These are phyloP conservation scores for Erannis defoliaria DNA, from an alignment of 2,888 invertebrate species.

Conservation along the genomic window DNA sequence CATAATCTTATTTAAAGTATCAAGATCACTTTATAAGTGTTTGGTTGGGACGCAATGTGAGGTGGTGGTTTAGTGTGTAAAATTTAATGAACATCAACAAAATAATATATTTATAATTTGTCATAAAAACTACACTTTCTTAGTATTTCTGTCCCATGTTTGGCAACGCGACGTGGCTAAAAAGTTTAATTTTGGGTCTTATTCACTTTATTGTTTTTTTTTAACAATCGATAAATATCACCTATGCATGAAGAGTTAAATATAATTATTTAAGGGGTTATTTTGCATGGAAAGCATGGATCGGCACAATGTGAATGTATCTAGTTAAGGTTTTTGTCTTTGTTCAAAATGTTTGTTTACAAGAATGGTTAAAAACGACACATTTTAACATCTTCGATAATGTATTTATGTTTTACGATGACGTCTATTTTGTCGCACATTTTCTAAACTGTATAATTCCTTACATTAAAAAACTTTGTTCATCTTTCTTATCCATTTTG, in stretches of 20 bases:
- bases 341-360: conserved; percentile 5
- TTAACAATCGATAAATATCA: conserved; percentile 48
- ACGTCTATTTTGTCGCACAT: not conserved
- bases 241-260: conserved; percentile 49
- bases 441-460: not conserved
- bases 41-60: conserved; percentile 29
- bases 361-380: not conserved
- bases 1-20: not conserved
- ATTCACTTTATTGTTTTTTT: not conserved
- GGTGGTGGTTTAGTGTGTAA: conserved; percentile 22
- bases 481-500: not conserved
- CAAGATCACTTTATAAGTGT: conserved; percentile 17
- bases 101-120: not conserved
- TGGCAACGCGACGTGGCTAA: not conserved
- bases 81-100: not conserved
- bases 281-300: conserved; percentile 70
- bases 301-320: conserved; percentile 78
- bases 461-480: too few relatives aligned
- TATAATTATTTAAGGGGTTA: conserved; percentile 23
- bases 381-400: not conserved
- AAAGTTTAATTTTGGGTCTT: not conserved
- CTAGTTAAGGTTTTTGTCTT: conserved; percentile 31
- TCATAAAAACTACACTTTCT: too few relatives aligned
- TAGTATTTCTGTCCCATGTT: not conserved
- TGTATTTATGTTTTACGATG: not conserved